Conservation (phyloP, 1,140 invertebrate genomes). For the Drosophila pandora region DNA sequence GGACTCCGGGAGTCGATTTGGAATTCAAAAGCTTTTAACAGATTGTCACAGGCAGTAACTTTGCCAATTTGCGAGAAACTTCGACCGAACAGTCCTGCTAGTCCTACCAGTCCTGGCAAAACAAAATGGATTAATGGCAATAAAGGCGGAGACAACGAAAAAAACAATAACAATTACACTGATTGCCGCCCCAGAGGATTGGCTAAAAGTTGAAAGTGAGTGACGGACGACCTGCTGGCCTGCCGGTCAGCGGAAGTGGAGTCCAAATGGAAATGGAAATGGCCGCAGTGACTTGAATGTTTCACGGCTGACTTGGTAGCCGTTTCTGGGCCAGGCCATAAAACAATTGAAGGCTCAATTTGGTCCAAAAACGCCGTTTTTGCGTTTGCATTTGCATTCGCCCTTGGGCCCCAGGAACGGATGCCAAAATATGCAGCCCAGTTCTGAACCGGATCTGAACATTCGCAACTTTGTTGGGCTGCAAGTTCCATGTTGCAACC, state of each 20-base stretch:
- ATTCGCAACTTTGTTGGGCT: conserved; percentile 66
- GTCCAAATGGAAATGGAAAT: conserved; percentile 6
- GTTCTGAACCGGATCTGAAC: conserved; percentile 41
- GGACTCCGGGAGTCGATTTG: conserved; percentile 40
- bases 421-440: conserved; percentile 44
- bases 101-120: conserved; percentile 9
- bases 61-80: conserved; percentile 63
- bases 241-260: conserved; percentile 41
- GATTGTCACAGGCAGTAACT: conserved; percentile 59
- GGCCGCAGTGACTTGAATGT: conserved; percentile 27
- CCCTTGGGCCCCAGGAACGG: conserved; percentile 13
- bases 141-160: conserved; percentile 5
- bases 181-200: conserved; percentile 66
- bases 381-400: conserved; percentile 22
- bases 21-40: conserved; percentile 57
- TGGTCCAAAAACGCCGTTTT: conserved; percentile 51
- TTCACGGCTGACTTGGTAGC: conserved; percentile 30
- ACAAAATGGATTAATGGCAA: conserved; percentile 38
- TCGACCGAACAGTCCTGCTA: conserved; percentile 9
- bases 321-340: conserved; percentile 51
- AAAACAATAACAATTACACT: conserved; percentile 78
- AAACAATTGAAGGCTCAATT: conserved; percentile 76
- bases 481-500: neutral
- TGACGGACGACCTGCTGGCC: conserved; percentile 36
- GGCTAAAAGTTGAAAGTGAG: conserved; percentile 51